Evolutionary conservation across 2,113 vertebrate species (phyloP).

Genomic region (Ictalurus furcatus): DNA sequence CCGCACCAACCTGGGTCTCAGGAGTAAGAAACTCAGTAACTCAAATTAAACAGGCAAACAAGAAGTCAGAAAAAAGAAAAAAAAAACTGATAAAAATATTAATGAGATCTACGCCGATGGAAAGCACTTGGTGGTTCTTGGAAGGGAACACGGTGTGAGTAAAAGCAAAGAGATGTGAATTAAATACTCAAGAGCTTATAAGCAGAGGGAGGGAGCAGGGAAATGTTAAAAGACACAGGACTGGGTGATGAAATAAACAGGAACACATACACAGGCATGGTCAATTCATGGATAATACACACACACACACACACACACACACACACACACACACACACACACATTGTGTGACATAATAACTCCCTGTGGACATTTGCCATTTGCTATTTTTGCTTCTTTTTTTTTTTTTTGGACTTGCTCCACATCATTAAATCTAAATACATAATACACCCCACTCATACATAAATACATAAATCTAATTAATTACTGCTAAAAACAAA

Average conservation of each 20-base stretch:
- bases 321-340: slow-evolving; percentile 10
- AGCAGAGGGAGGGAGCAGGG: background rate
- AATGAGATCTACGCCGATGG: slow-evolving; percentile 44
- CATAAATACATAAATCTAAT: background rate
- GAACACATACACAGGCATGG: background rate
- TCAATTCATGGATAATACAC: background rate
- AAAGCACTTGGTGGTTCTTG: slow-evolving; percentile 66
- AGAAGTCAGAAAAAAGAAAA: slow-evolving; percentile 27
- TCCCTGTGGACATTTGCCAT: background rate
- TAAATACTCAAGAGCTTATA: slow-evolving; percentile 34
- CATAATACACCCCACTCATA: background rate
- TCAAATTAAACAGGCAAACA: slow-evolving; percentile 31
- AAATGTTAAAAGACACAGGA: background rate
- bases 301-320: background rate
- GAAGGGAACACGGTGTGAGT: slow-evolving; percentile 41
- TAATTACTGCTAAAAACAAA: slow-evolving; percentile 5
- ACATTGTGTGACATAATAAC: slow-evolving; percentile 16
- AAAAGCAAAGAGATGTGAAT: slow-evolving; percentile 26
- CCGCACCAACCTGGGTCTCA: slow-evolving; percentile 42
- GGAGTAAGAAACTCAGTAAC: slow-evolving; percentile 39
- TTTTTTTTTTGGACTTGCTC: background rate
- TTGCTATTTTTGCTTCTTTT: background rate
- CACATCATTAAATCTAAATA: background rate
- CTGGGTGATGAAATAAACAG: background rate
- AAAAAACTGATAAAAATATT: slow-evolving; percentile 42